Evolutionary conservation across 2,888 invertebrate genomes (phyloP), one percentile per base, ranked within the genome.

Genomic region (Dryobotodes eremita): DNA sequence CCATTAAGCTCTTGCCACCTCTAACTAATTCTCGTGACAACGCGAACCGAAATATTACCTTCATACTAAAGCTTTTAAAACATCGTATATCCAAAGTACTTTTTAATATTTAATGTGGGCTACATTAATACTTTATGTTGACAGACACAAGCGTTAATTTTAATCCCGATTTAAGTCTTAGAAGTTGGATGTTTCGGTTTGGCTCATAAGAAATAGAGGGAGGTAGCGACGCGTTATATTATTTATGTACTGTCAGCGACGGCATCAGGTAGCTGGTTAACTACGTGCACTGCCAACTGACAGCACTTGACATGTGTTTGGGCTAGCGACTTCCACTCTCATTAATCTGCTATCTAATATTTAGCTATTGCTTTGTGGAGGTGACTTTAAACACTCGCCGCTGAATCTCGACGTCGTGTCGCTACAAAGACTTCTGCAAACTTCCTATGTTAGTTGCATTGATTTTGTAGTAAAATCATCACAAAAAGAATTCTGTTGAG

Each of bases 11-110:
- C n/a, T 42, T 72, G 64, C 26, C 62, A 65, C 50, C 53, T 84
- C 57, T 64, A 50, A 59, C 69, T 71, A 69, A 73, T 79, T 75
- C 84, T 65, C 75, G 59, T 61, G 53, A 73, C 59, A 79, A 71
- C 26, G 36, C 53, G 61, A 26, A 53, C 71, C 26, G 17, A 70
- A 84, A 72, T 62, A 71, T 84, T 75, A 75, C 84, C 75, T 71
- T 65, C 59, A 62, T 62, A 84, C 71, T 86, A 84, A 86, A 65
- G 87, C 84, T 84, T 84, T 86, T 84, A 84, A 72, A 86, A 84
- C 75, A 69, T 79, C 71, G 57, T 76, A 80, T 86, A 84, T 76
- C 74, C 71, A 31, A 65, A 50, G 71, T 79, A 78, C 61, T 83
- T 36, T 36, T 36, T 79, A 65, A 77, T 68, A 84, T 42, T 83